Evolutionary conservation across 2,113 vertebrate species (phyloP).

Genomic region (Hippolais icterina): DNA sequence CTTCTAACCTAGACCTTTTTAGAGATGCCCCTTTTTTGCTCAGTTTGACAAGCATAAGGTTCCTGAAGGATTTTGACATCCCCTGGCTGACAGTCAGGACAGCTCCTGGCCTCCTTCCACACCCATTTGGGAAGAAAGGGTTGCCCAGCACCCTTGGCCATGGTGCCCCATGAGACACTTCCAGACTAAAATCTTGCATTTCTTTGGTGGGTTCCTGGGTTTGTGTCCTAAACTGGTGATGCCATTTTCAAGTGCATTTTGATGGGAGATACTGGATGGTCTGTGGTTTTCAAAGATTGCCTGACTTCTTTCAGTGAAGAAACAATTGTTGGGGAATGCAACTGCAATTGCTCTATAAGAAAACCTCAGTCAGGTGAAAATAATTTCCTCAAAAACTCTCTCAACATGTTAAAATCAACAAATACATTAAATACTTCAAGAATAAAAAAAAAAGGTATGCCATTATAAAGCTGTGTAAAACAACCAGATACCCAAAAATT

Average conservation of each 20-base stretch:
- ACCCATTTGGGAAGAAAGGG: background rate
- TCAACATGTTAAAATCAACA: background rate
- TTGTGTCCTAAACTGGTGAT: background rate
- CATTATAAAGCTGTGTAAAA: background rate
- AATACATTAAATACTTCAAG: background rate
- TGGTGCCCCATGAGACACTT: accelerated
- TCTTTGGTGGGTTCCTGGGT: background rate
- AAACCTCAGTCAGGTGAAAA: background rate
- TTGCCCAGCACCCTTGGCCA: background rate
- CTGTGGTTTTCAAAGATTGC: background rate
- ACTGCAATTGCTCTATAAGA: background rate
- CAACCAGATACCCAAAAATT: background rate
- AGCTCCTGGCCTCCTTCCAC: background rate
- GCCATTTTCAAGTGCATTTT: background rate
- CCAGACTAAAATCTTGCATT: background rate
- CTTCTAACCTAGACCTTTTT: background rate
- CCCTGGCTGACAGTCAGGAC: background rate
- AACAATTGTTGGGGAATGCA: background rate
- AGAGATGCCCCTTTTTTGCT: background rate
- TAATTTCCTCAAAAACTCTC: background rate
- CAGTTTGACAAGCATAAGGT: background rate
- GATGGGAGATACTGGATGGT: background rate
- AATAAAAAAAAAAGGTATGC: background rate
- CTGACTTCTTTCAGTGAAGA: background rate
- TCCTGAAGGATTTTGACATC: background rate